Base-by-base conservation (phyloP, 1,140 invertebrate species). In the Battus philenor region DNA sequence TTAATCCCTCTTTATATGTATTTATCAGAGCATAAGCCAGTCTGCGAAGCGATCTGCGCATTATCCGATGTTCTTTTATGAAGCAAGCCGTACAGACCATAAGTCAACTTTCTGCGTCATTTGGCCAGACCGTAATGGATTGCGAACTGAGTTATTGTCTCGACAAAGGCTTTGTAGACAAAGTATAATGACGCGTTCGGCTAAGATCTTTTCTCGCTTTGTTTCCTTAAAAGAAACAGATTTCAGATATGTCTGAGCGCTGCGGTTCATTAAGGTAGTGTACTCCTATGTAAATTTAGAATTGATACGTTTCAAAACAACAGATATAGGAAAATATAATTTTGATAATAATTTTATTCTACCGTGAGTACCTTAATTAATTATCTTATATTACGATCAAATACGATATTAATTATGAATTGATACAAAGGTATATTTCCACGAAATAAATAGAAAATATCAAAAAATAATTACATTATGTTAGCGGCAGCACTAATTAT, bases 91-190 rank as follows among this genome's bases (percentile, higher is more conserved):
- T 27, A 41, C 24, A 24, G 6, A 27, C 38, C 38, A 74, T 59
- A 61, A 74, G 62, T 77, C 59, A 70, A 75, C 68, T 80, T 80
- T 75, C 68, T 70, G 71, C 68, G 50, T 83, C 76, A 83, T 83
- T 83, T 77, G 63, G 63, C 59, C 46, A 56, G 49, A 47, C 54
- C 65, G 54, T 83, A 83, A 79, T 83, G 76, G 76, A 83, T 77
- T 77, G 64, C 65, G 64, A 68, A 57, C 54, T 50, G 61, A 59
- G 60, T 53, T 67, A 68, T 76, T 79, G 71, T 78, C 69, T 74
- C 67, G 50, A 69, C 65, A 72, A 70, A 65, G 61, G 22, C 38
- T 41, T 58, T 61, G 52, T 50, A 57, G 44, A 60, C 38, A 54
- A 50, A 68, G 64, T 70, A 74, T 69, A 78, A 75, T 78, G 69